Percentiles rank a stretch among this genome's conserved stretches.
These are phyloP conservation scores for Yponomeuta evonymella DNA, from an alignment of 2,888 invertebrate genomes.

Conservation along the genomic window DNA sequence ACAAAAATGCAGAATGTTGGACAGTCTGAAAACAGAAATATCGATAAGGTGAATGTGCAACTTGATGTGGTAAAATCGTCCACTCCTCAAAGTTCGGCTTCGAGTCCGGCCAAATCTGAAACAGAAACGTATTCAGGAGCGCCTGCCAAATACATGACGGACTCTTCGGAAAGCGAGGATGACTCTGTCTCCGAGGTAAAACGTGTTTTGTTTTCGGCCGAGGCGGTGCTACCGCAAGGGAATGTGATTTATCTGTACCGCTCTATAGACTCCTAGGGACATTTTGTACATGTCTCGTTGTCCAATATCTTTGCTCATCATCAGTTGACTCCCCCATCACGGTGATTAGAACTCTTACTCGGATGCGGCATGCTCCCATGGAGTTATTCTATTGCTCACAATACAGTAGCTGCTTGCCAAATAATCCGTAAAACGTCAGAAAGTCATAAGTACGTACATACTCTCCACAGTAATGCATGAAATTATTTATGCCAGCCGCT, in stretches of 20 bases:
- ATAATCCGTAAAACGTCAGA: constrained; percentile 76
- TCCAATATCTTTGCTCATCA: constrained; percentile 49
- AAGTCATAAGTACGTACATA: constrained; percentile 73
- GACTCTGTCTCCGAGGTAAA: constrained; percentile 97
- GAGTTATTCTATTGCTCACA: constrained; percentile 55
- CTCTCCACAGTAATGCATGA: constrained; percentile 68
- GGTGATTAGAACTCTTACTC: constrained; percentile 38
- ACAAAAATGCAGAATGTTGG: constrained; percentile 95
- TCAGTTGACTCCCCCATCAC: constrained; percentile 36
- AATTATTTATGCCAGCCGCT: constrained; percentile 67
- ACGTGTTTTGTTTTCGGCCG: constrained; percentile 74
- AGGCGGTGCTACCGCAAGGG: constrained; percentile 70
- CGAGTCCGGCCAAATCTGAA: constrained; percentile 89
- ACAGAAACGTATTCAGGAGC: constrained; percentile 91
- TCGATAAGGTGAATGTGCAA: constrained; percentile 85
- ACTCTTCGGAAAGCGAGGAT: constrained; percentile 96
- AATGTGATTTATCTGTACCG: constrained; percentile 75
- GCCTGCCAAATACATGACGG: constrained; percentile 92
- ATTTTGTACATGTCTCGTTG: constrained; percentile 76
- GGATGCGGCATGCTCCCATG: constrained; percentile 52
- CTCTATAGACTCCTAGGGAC: constrained; percentile 80
- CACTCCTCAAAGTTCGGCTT: constrained; percentile 90
- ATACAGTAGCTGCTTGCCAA: constrained; percentile 72
- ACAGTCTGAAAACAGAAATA: constrained; percentile 90
- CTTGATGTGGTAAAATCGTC: constrained; percentile 83